Percentiles rank a stretch among this genome's conserved stretches.
These are phyloP conservation scores for Platynereis dumerilii DNA, from an alignment of 2,888 invertebrate species.

Conservation along the genomic window DNA sequence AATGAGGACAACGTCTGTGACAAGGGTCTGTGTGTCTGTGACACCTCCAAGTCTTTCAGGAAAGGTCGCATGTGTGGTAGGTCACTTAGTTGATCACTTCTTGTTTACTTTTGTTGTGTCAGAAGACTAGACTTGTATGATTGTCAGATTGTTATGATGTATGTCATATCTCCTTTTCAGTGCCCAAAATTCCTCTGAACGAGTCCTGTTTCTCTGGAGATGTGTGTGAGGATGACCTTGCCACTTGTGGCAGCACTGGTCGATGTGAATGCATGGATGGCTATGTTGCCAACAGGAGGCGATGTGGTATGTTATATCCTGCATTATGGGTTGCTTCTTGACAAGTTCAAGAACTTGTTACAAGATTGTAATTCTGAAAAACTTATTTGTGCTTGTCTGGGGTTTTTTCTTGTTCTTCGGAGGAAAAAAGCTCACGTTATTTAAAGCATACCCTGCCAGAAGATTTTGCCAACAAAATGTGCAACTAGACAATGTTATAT, in stretches of 20 bases:
- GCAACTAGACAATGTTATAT: too few species aligned
- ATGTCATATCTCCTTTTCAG: constrained; percentile 10
- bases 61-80: constrained; percentile 16
- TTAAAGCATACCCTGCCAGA: too few species aligned
- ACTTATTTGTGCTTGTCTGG: too few species aligned
- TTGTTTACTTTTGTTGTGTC: too few species aligned
- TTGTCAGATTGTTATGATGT: too few species aligned
- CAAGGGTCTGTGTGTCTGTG: constrained; percentile 19
- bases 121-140: too few species aligned
- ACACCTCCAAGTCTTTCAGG: constrained; percentile 7
- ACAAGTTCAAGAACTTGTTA: too few species aligned
- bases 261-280: constrained; percentile 22
- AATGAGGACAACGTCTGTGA: constrained; percentile 21
- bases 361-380: too few species aligned
- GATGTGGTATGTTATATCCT: constrained; percentile 21
- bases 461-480: too few species aligned
- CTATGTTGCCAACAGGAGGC: not conserved
- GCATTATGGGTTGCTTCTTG: too few species aligned
- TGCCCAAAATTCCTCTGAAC: constrained; percentile 10
- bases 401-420: too few species aligned
- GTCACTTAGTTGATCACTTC: not conserved
- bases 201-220: constrained; percentile 15
- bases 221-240: constrained; percentile 20
- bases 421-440: too few species aligned
- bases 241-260: constrained; percentile 21